These are phyloP conservation scores for Heliothis peltigera DNA, from an alignment of 2,888 invertebrate genomes.

Conservation along the genomic window DNA sequence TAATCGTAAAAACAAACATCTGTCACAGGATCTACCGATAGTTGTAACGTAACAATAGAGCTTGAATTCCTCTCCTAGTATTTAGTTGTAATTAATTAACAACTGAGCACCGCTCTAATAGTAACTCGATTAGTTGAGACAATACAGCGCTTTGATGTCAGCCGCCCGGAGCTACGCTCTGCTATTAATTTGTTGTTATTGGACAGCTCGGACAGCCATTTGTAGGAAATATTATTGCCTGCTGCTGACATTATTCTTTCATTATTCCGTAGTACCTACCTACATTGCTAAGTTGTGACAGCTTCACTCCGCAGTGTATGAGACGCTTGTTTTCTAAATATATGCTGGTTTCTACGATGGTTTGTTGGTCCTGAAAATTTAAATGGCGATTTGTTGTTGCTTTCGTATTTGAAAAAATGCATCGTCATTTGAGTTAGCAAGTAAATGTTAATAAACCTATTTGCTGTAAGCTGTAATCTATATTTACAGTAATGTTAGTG, in stretches of 20 bases:
- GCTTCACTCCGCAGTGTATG: background rate
- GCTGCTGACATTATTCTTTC: background rate
- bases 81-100: constrained; percentile 44
- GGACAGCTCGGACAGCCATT: constrained; percentile 8
- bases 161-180: constrained; percentile 23
- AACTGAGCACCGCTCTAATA: constrained; percentile 36
- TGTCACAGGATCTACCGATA: background rate
- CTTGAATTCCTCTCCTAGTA: constrained; percentile 21
- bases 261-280: background rate
- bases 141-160: constrained; percentile 49
- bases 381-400: background rate
- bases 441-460: too few relatives aligned
- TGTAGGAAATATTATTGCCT: constrained; percentile 8
- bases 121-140: constrained; percentile 42
- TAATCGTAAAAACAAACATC: background rate
- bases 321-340: background rate
- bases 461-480: too few relatives aligned
- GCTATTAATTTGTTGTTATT: constrained; percentile 28
- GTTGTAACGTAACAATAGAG: constrained; percentile 18
- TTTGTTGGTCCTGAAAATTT: background rate
- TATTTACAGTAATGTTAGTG: too few relatives aligned
- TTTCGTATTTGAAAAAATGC: too few relatives aligned
- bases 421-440: too few relatives aligned
- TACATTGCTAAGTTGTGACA: background rate
- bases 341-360: background rate